A percentile compares a stretch with the other conserved stretches of the same genome.
phyloP scores from a whole-genome alignment of 2,113 vertebrate genomes.

The Seriola rivoliana region DNA sequence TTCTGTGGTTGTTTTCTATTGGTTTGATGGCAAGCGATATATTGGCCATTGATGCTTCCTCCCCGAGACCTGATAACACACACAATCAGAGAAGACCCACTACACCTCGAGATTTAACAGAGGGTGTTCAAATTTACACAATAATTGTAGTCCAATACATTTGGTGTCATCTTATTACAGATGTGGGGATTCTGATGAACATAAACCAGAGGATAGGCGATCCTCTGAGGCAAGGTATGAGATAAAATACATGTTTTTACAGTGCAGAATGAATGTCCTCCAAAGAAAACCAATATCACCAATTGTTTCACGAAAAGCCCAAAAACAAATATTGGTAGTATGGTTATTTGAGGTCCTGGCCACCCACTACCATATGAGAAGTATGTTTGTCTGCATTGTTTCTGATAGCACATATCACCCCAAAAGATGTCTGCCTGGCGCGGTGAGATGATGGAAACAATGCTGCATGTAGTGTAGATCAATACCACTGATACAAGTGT shows the following conservation, averaged over 20 bases:
- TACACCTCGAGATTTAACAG: not conserved
- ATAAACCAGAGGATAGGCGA: no score
- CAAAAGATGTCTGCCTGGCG: not conserved
- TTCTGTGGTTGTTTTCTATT: constrained; percentile 2
- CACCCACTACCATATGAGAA: not conserved
- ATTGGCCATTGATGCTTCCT: not conserved
- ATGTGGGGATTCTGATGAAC: no score
- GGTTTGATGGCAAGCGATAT: not conserved
- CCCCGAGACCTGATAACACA: not conserved
- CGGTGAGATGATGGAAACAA: not conserved
- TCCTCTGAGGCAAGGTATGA: no score
- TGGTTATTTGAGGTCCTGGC: not conserved
- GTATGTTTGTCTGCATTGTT: not conserved
- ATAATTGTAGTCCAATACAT: no score
- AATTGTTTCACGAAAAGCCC: no score
- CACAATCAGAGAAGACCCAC: not conserved
- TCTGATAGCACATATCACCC: not conserved
- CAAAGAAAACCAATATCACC: no score
- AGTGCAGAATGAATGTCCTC: no score
- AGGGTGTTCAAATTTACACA: not conserved
- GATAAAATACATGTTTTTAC: no score
- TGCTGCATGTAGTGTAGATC: not conserved
- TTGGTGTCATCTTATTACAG: no score
- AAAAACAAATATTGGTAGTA: not conserved
- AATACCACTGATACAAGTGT: not conserved